Evolutionary conservation across 2,113 vertebrate species (phyloP), one percentile per base, ranked within the genome.

Genomic region (Halcyon malimbica): DNA sequence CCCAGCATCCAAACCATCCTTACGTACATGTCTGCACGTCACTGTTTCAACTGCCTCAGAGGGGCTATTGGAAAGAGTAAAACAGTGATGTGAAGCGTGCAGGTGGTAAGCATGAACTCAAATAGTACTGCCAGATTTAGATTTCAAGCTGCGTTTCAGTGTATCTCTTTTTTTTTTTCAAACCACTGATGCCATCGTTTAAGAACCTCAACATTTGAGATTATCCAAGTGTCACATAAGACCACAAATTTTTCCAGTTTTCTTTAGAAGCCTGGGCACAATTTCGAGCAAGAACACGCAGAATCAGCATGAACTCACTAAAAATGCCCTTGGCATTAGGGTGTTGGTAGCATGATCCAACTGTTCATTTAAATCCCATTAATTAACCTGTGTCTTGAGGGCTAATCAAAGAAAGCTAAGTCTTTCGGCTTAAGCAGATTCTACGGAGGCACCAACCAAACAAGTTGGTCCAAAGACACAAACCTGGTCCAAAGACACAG

Each of bases 381-480:
- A 81, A 92, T 89, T 93, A 81, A 84, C 31, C 41, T 1, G 0
- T 78, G 35, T 83, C 77, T 89, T 53, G 69, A 83, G 59, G 76
- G n/a, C 64, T 59, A 87, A 83, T 89, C 73, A 81, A 92, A 88
- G 68, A 57, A 83, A 79, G 11, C 24, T 28, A 37, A 57, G 37
- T 62, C 46, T 73, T 83, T 83, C 50, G 71, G 35, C 33, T 88
- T 53, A 48, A 65, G 48, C 50, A 90, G 50, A n/a, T 60, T 68
- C 64, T 64, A 21, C 21, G 51, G 80, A 89, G 56, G 69, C 69
- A 90, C n/a, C 80, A 86, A 48, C 28, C 73, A 89, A 93, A 77
- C 54, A 89, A 87, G 69, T 89, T 90, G 48, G 16, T 83, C 48
- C 74, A 59, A 88, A 91, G 79, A 50, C 48, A 85, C 46, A 74